Percentiles rank a stretch among this genome's conserved stretches.
These are phyloP conservation scores for Ichneumon xanthorius DNA, from an alignment of 2,888 invertebrate genomes.

Conservation along the genomic window DNA sequence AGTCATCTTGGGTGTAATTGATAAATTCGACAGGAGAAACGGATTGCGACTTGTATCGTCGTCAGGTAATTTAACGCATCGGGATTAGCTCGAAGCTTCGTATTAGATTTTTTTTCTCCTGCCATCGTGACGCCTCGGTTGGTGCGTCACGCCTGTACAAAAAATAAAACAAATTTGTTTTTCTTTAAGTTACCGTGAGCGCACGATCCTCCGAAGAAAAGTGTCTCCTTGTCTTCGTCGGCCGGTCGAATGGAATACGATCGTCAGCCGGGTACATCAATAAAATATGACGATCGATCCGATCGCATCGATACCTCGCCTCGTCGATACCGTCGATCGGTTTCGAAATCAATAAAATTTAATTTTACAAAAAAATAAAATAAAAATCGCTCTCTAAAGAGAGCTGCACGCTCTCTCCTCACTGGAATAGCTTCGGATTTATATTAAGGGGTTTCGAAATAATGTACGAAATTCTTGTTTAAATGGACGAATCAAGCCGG, in stretches of 20 bases:
- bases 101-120: slow-evolving; percentile 34
- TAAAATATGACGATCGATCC: slow-evolving; percentile 37
- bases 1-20: slow-evolving; percentile 44
- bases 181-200: slow-evolving; percentile 5
- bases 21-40: slow-evolving; percentile 39
- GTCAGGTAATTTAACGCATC: slow-evolving; percentile 32
- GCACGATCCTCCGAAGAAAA: slow-evolving; percentile 34
- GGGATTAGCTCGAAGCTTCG: slow-evolving; percentile 29
- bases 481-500: slow-evolving; percentile 63
- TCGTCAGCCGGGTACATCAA: slow-evolving; percentile 5
- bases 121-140: background rate
- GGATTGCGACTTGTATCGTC: slow-evolving; percentile 25
- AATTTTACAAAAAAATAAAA: slow-evolving; percentile 13
- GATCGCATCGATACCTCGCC: slow-evolving; percentile 19
- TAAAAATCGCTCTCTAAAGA: slow-evolving; percentile 6
- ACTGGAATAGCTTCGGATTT: slow-evolving; percentile 9
- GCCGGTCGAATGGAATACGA: slow-evolving; percentile 32
- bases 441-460: slow-evolving; percentile 19
- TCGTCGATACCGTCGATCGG: slow-evolving; percentile 18
- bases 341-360: slow-evolving; percentile 25
- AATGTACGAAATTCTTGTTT: slow-evolving; percentile 42
- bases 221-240: slow-evolving; percentile 2
- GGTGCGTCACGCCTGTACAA: slow-evolving; percentile 29
- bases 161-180: slow-evolving; percentile 4
- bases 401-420: background rate